phyloP scores from a whole-genome alignment of 2,888 invertebrate species.

The Drosophila pullipes region DNA sequence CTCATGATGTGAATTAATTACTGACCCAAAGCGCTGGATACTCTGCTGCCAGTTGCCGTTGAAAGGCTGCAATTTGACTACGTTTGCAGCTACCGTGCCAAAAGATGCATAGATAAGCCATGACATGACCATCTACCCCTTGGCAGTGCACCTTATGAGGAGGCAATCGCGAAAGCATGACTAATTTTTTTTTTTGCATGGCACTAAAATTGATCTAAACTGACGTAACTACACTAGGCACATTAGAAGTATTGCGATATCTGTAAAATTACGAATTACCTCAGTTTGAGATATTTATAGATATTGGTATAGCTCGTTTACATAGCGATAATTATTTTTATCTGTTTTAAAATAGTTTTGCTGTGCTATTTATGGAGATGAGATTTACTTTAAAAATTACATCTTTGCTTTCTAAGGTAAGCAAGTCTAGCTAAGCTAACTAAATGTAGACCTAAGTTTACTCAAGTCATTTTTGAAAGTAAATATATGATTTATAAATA shows the following conservation, averaged over 20 bases:
- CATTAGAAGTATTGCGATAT: not conserved
- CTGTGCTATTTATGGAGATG: constrained; percentile 15
- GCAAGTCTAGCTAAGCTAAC: not conserved
- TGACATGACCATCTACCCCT: constrained; percentile 28
- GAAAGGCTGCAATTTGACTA: constrained; percentile 56
- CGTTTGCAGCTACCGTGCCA: constrained; percentile 65
- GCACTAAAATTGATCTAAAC: constrained; percentile 16
- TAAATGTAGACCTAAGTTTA: constrained; percentile 4
- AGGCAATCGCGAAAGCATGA: constrained; percentile 10
- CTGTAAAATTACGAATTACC: not conserved
- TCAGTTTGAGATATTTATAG: not conserved
- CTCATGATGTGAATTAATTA: constrained; percentile 77
- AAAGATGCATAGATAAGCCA: constrained; percentile 67
- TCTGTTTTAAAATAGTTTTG: not conserved
- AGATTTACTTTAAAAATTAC: constrained; percentile 24
- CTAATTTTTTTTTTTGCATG: constrained; percentile 10
- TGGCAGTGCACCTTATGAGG: constrained; percentile 20
- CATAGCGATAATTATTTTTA: not conserved
- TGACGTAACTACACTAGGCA: constrained; percentile 1
- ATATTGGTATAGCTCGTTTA: not conserved
- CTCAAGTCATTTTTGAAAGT: not conserved
- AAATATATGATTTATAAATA: not conserved
- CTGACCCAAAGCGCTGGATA: constrained; percentile 73
- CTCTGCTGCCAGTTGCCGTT: constrained; percentile 64
- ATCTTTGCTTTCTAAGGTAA: not conserved